phyloP scores from a whole-genome alignment of 2,113 vertebrate genomes.

The Istiophorus platypterus region DNA sequence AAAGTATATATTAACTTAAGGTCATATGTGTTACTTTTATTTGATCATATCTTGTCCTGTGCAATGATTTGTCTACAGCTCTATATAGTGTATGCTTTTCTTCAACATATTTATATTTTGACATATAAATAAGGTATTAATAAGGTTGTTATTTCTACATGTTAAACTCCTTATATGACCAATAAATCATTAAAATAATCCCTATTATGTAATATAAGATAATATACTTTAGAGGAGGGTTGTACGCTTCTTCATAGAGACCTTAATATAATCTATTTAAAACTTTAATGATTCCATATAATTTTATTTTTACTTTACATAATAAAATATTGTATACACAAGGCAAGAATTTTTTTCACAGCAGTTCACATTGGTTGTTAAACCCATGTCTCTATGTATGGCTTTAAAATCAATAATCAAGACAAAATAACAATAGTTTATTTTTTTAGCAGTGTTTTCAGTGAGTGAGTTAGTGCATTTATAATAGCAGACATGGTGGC shows the following conservation, averaged over 20 bases:
- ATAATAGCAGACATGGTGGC: conserved; percentile 93
- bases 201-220: conserved; percentile 58
- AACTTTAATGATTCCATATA: conserved; percentile 75
- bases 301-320: conserved; percentile 86
- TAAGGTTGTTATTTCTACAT: conserved; percentile 62
- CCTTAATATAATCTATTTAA: conserved; percentile 84
- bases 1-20: conserved; percentile 69
- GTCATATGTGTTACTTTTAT: conserved; percentile 48
- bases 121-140: conserved; percentile 70
- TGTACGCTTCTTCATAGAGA: conserved; percentile 63
- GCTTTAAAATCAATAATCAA: conserved; percentile 96
- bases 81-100: conserved; percentile 61
- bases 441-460: conserved; percentile 93
- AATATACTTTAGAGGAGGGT: conserved; percentile 60
- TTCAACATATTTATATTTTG: conserved; percentile 67
- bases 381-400: conserved; percentile 91
- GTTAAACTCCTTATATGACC: conserved; percentile 46
- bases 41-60: conserved; percentile 56
- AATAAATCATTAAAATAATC: conserved; percentile 70
- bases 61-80: conserved; percentile 73
- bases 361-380: conserved; percentile 87
- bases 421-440: conserved; percentile 86
- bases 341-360: conserved; percentile 89
- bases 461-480: conserved; percentile 94
- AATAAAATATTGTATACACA: conserved; percentile 95